phyloP scores from a whole-genome alignment of 2,113 vertebrate species.

The Melanotaenia duboulayi region DNA sequence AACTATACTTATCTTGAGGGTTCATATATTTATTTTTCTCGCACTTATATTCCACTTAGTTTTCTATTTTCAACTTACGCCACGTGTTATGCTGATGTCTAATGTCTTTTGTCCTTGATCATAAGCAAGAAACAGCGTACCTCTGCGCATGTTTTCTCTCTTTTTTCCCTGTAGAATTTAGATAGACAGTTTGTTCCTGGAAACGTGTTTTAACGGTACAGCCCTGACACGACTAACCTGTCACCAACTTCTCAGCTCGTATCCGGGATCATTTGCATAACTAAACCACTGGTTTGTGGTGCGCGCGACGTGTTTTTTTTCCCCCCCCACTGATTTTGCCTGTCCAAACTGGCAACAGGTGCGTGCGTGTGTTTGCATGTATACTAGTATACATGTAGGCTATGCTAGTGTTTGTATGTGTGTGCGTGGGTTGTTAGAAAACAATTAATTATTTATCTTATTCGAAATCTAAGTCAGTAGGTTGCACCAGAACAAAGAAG shows the following conservation, averaged over 20 bases:
- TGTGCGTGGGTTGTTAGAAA: conserved; percentile 3
- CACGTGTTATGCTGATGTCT: not conserved
- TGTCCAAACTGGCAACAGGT: conserved; percentile 60
- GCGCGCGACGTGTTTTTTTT: not conserved
- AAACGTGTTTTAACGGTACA: conserved; percentile 31
- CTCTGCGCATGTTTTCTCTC: not conserved
- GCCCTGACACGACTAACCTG: not conserved
- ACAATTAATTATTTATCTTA: conserved; percentile 55
- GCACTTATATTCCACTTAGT: not conserved
- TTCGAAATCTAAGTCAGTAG: conserved; percentile 41
- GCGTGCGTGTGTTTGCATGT: conserved; percentile 31
- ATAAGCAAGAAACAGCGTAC: not conserved
- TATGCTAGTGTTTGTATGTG: conserved; percentile 4
- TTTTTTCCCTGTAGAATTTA: not conserved
- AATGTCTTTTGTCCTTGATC: not conserved
- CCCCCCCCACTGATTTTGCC: too few species aligned
- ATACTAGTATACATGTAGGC: not conserved
- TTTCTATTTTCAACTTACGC: not conserved
- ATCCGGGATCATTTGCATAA: conserved; percentile 61
- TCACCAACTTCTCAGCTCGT: not conserved
- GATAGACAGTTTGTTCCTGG: not conserved
- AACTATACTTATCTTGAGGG: not conserved
- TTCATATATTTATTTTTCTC: not conserved
- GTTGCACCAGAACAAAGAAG: conserved; percentile 39
- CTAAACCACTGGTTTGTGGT: not conserved